phyloP scores from a whole-genome alignment of 2,797 vertebrate species.

The Synanceia verrucosa region DNA sequence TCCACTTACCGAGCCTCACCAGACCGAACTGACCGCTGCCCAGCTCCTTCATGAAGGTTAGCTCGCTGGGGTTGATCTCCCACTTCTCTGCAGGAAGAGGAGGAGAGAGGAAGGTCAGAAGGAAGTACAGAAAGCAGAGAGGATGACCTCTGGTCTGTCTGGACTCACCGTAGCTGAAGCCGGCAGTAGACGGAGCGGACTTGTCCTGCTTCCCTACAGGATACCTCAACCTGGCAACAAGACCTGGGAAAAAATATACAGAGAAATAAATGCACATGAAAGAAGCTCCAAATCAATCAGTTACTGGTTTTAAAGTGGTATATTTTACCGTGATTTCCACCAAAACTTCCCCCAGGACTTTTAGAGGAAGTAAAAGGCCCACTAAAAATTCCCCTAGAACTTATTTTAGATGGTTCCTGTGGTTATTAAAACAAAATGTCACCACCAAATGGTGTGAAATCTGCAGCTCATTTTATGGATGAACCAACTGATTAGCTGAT shows the following conservation, averaged over 20 bases:
- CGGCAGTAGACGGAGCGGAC: conserved; percentile 89
- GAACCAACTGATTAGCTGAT: too few relatives aligned
- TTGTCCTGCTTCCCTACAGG: conserved; percentile 86
- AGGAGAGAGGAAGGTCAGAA: background rate
- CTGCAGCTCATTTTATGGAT: too few relatives aligned
- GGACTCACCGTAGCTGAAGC: conserved; percentile 94
- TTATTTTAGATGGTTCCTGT: too few relatives aligned
- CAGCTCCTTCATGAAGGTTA: conserved; percentile 86
- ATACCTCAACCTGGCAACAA: conserved; percentile 91
- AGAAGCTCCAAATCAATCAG: background rate
- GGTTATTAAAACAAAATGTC: too few relatives aligned
- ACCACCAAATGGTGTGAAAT: too few relatives aligned
- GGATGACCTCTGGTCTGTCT: too few relatives aligned
- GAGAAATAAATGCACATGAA: too few relatives aligned
- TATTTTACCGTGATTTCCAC: too few relatives aligned
- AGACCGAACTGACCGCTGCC: conserved; percentile 89
- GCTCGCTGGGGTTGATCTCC: conserved; percentile 86
- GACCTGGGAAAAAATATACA: conserved; percentile 76
- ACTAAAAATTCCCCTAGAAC: too few relatives aligned
- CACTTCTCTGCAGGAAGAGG: conserved; percentile 83
- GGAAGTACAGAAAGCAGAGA: background rate
- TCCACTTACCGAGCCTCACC: conserved; percentile 84
- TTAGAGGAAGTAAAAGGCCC: too few relatives aligned
- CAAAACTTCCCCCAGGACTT: too few relatives aligned
- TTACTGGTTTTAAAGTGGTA: too few relatives aligned